Conservation (phyloP, 2,888 invertebrate species). For the Acheta domesticus region DNA sequence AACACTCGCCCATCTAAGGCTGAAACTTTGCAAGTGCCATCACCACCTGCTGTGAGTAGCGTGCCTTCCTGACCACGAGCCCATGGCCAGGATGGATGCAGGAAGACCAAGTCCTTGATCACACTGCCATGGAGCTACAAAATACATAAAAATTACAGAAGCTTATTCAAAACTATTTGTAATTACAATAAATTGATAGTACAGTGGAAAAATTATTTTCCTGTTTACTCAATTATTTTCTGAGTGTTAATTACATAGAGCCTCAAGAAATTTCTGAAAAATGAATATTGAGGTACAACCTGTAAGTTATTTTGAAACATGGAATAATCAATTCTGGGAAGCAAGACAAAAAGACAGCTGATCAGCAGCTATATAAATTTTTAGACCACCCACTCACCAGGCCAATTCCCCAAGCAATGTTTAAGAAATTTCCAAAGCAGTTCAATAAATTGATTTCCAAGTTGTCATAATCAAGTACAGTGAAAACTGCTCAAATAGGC, state of each 20-base stretch:
- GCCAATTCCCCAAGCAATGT: too few relatives aligned
- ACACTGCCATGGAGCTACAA: slow-evolving; percentile 48
- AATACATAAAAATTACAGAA: neutral
- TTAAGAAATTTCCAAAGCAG: too few relatives aligned
- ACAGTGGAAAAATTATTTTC: too few relatives aligned
- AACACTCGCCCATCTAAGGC: slow-evolving; percentile 49
- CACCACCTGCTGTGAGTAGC: slow-evolving; percentile 47
- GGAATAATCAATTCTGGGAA: neutral
- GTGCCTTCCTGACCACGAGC: slow-evolving; percentile 46
- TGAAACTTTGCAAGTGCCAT: slow-evolving; percentile 50
- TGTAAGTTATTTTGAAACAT: too few relatives aligned
- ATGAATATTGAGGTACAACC: too few relatives aligned
- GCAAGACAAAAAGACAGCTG: neutral
- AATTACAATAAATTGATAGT: neutral
- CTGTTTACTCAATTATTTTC: too few relatives aligned
- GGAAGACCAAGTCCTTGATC: slow-evolving; percentile 50
- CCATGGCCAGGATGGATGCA: slow-evolving; percentile 52
- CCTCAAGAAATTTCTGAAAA: too few relatives aligned
- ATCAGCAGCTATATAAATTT: neutral
- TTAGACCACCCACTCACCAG: too few relatives aligned
- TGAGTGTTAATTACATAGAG: too few relatives aligned
- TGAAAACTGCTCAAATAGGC: too few relatives aligned
- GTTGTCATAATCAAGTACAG: too few relatives aligned
- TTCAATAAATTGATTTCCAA: too few relatives aligned
- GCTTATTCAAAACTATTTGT: neutral